These are phyloP conservation scores for Saimiri boliviensis DNA, from an alignment of 2,113 vertebrate genomes.

Conservation along the genomic window DNA sequence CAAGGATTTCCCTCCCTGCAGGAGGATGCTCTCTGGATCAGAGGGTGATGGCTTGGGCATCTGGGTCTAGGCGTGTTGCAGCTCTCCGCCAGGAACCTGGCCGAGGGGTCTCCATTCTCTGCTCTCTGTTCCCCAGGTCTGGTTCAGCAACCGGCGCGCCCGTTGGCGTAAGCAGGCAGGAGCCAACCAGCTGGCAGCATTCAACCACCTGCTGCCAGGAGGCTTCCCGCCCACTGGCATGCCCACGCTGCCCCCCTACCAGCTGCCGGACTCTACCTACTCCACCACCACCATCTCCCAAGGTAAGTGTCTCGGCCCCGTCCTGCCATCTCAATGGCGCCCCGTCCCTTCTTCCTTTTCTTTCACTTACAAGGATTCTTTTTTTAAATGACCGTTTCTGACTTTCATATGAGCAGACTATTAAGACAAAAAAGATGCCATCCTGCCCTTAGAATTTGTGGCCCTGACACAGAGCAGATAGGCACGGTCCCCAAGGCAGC, in stretches of 20 bases:
- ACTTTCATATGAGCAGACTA: not conserved
- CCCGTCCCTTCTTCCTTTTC: rapidly evolving
- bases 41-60: rapidly evolving
- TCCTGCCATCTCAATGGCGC: rapidly evolving
- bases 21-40: not conserved
- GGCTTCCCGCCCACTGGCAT: conserved; percentile 96
- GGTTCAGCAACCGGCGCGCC: conserved; percentile 98
- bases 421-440: not conserved
- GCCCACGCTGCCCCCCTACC: conserved; percentile 95
- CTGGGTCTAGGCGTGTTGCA: not conserved
- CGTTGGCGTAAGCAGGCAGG: conserved; percentile 99
- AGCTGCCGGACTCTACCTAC: conserved; percentile 96
- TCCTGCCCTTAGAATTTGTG: not conserved
- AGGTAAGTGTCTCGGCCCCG: conserved; percentile 83
- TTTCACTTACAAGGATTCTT: rapidly evolving
- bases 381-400: not conserved
- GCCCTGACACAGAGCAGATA: not conserved
- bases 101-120: not conserved
- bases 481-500: not conserved
- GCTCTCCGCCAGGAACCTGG: not conserved
- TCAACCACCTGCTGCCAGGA: conserved; percentile 97
- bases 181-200: conserved; percentile 98
- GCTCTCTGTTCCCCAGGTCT: conserved; percentile 87
- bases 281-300: conserved; percentile 93
- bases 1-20: not conserved